phyloP scores from a whole-genome alignment of 2,888 invertebrate genomes.

The Frankliniella fusca region DNA sequence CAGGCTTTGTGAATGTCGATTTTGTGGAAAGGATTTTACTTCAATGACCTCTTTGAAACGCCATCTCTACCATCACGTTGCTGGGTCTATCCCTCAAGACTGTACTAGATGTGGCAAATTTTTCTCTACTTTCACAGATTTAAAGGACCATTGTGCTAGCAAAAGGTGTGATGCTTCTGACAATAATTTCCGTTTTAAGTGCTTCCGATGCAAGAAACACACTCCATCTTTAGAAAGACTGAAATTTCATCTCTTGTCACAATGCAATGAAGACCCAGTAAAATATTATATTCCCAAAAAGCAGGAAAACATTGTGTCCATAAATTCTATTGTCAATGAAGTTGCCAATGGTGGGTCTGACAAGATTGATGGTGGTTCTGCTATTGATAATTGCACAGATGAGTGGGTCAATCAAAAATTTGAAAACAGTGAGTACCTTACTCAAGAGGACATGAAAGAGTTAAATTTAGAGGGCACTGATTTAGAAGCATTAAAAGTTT shows the following conservation, averaged over 20 bases:
- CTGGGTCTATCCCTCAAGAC: not conserved
- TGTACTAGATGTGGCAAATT: not conserved
- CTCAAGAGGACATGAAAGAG: not conserved
- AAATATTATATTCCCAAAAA: not conserved
- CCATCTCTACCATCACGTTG: not conserved
- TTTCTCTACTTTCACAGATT: not conserved
- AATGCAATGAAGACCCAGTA: not conserved
- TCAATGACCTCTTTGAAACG: not conserved
- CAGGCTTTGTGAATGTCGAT: not conserved
- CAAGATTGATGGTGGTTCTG: not conserved
- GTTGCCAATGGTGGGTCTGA: too few relatives aligned
- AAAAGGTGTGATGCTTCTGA: not conserved
- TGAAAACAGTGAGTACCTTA: not conserved
- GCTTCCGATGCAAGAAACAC: not conserved
- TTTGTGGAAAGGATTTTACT: not conserved
- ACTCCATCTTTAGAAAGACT: not conserved
- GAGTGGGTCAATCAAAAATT: not conserved
- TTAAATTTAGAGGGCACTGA: not conserved
- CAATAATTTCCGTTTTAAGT: not conserved
- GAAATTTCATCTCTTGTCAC: slow-evolving; percentile 2
- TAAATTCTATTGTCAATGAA: too few relatives aligned
- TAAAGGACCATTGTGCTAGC: not conserved
- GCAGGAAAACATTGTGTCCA: not conserved
- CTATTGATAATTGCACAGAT: not conserved
- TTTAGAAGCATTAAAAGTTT: not conserved